A percentile compares a stretch with the other conserved stretches of the same genome.
phyloP scores from a whole-genome alignment of 1,140 invertebrate genomes.

The Mizuhopecten yessoensis region DNA sequence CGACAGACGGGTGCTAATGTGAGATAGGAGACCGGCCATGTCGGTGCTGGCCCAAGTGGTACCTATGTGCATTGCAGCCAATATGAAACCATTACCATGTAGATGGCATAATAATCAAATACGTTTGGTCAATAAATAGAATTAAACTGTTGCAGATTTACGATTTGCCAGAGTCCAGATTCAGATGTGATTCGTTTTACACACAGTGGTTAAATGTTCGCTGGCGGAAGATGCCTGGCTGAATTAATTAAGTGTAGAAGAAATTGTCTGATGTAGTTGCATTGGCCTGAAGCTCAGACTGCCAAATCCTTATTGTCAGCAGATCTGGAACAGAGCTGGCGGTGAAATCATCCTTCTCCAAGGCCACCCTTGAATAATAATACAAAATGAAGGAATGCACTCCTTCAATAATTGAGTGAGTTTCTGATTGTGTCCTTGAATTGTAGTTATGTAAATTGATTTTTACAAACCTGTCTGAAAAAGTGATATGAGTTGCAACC shows the following conservation, averaged over 20 bases:
- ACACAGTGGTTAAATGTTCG: background rate
- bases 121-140: background rate
- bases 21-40: background rate
- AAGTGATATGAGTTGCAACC: too few species aligned
- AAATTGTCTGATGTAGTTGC: background rate
- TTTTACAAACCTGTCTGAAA: too few species aligned
- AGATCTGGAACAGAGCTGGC: background rate
- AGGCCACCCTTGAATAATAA: too few species aligned
- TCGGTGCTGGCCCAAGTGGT: too few species aligned
- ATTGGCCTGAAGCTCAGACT: background rate
- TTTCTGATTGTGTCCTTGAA: too few species aligned
- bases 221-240: background rate
- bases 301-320: background rate
- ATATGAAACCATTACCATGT: background rate
- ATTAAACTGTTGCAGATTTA: background rate
- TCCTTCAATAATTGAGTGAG: too few species aligned
- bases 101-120: background rate
- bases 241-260: slow-evolving; percentile 7
- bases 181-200: background rate
- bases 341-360: background rate
- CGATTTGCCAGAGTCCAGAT: background rate
- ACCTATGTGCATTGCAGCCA: too few species aligned
- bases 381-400: too few species aligned
- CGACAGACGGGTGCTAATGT: background rate
- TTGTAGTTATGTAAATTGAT: too few species aligned